Evolutionary conservation across 2,113 vertebrate genomes (phyloP), one percentile per base, ranked within the genome.

Genomic region (Neoarius graeffei): DNA sequence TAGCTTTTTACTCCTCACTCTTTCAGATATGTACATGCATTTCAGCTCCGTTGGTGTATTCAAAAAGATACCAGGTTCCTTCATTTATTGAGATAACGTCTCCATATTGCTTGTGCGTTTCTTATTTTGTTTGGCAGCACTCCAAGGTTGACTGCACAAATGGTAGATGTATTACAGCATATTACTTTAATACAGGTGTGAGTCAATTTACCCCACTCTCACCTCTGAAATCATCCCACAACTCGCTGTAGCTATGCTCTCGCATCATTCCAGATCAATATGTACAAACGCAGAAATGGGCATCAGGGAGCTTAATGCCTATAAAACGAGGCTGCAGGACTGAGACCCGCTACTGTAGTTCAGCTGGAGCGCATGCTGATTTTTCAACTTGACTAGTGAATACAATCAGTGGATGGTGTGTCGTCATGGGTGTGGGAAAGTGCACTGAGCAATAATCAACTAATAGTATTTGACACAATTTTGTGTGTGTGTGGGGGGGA

Each of bases 191-290:
- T 87, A 59, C 59, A 54, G 25, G 60, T 60, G 81, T 85, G 83
- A 85, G 88, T 88, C 89, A 83, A 59, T 91, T 83, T 85, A 79
- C 85, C 71, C 57, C 54, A 7, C 71, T 59, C 71, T 85, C 52
- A 86, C 60, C 76, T 85, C 77, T 87, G 71, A 89, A 81, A 56
- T 10, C 27, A 25, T 57, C 30, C 19, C 17, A 35, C 85, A 85
- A 57, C 74, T 62, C 15, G 56, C 67, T 15, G 23, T n/a, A 76
- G 30, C 81, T 25, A 80, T 73, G 80, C 42, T 74, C 59, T 87
- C 35, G 11, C 69, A 66, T 67, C 66, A 67, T 81, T 57, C 54
- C 67, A 54, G 69, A 90, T 85, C 85, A 77, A 67, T 86, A 87
- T 56, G n/a, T 60, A 84, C 64, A 48, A 62, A 35, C 86, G 83